A percentile compares a stretch with the other conserved stretches of the same genome.
Evolutionary conservation across 1,140 invertebrate species (phyloP).

Genomic region (Trigoniulus corallinus): DNA sequence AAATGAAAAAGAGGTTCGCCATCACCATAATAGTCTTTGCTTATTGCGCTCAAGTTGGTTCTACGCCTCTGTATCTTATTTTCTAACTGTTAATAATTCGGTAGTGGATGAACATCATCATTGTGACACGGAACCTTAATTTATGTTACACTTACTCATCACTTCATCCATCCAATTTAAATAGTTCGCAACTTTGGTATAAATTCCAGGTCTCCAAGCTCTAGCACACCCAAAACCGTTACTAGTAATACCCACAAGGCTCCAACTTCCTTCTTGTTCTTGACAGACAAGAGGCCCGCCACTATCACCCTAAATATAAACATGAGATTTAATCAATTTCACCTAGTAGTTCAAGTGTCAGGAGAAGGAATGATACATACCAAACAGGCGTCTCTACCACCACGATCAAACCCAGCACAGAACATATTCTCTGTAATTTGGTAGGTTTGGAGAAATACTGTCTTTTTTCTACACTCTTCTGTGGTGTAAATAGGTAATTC

Average conservation of each 20-base stretch:
- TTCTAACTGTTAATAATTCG: background rate
- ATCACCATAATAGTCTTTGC: conserved; percentile 4
- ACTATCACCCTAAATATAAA: conserved; percentile 47
- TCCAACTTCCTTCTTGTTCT: conserved; percentile 38
- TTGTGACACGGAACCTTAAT: background rate
- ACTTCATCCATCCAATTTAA: conserved; percentile 12
- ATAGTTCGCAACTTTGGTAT: conserved; percentile 26
- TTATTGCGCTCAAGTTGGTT: conserved; percentile 5
- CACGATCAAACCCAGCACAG: conserved; percentile 59
- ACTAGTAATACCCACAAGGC: conserved; percentile 51
- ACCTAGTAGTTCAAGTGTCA: background rate
- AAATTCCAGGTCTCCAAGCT: conserved; percentile 53
- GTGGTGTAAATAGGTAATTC: conserved; percentile 66
- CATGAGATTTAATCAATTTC: background rate
- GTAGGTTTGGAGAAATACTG: conserved; percentile 57
- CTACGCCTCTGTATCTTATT: background rate
- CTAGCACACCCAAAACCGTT: conserved; percentile 34
- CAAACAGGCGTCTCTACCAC: conserved; percentile 60
- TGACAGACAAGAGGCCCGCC: conserved; percentile 66
- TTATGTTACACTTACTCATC: conserved; percentile 1
- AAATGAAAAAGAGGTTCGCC: background rate
- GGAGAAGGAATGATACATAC: conserved; percentile 7
- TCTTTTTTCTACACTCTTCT: conserved; percentile 56
- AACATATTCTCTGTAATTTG: conserved; percentile 76
- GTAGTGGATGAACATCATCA: background rate